phyloP scores from a whole-genome alignment of 2,888 invertebrate genomes.

The Ditula angustiorana region DNA sequence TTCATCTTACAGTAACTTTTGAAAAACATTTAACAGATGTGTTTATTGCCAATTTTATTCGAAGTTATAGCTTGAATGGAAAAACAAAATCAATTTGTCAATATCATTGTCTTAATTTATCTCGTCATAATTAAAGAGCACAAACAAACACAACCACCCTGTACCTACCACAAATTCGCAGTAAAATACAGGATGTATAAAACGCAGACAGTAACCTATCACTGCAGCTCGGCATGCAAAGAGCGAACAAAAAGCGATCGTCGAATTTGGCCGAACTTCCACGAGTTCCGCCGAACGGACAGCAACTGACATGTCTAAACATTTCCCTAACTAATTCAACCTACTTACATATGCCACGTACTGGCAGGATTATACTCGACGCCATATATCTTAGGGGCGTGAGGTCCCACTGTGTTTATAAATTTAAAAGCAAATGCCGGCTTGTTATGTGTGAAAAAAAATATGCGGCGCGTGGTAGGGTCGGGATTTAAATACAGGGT shows the following conservation, averaged over 20 bases:
- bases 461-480: conserved; percentile 47
- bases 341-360: conserved; percentile 61
- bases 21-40: too few species aligned
- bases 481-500: too few species aligned
- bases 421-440: conserved; percentile 35
- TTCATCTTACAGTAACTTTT: too few species aligned
- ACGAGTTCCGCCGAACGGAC: conserved; percentile 44
- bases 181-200: too few species aligned
- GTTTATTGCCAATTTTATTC: too few species aligned
- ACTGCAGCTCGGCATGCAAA: conserved; percentile 6
- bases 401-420: conserved; percentile 54
- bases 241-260: conserved; percentile 20
- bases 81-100: too few species aligned
- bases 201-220: conserved; percentile 25
- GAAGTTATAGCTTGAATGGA: too few species aligned
- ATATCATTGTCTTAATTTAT: too few species aligned
- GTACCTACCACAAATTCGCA: too few species aligned
- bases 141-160: too few species aligned
- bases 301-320: conserved; percentile 31
- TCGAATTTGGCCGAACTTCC: conserved; percentile 40
- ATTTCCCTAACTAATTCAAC: conserved; percentile 65
- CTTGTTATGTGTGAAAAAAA: conserved; percentile 44
- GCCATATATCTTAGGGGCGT: conserved; percentile 63
- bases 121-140: too few species aligned
- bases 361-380: conserved; percentile 58